phyloP scores from a whole-genome alignment of 2,113 vertebrate genomes.

The Tylochromis polylepis region DNA sequence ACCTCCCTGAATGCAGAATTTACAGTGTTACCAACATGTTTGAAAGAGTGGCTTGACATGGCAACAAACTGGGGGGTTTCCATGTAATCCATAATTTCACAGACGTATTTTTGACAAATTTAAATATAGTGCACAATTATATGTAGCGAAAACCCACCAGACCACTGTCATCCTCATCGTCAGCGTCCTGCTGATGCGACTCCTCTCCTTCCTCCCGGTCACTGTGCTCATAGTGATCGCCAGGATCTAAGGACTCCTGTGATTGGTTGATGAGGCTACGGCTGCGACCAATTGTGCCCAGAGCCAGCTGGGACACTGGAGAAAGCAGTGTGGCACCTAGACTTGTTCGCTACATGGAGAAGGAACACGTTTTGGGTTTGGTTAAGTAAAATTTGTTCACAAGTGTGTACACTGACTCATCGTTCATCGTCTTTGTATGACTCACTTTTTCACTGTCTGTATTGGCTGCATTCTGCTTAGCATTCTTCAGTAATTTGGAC shows the following conservation, averaged over 20 bases:
- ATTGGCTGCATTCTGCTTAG: conserved; percentile 83
- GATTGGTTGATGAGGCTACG: conserved; percentile 74
- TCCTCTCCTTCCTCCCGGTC: conserved; percentile 71
- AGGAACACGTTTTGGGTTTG: not conserved
- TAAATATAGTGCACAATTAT: not conserved
- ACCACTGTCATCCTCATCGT: conserved; percentile 82
- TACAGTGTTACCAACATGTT: not conserved
- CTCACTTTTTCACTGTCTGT: conserved; percentile 89
- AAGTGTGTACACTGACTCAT: not conserved
- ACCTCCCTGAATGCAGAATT: conserved; percentile 51
- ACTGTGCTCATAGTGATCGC: conserved; percentile 75
- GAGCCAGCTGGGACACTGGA: conserved; percentile 74
- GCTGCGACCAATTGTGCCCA: conserved; percentile 77
- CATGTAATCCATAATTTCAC: not conserved
- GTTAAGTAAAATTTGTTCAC: not conserved
- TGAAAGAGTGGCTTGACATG: not conserved
- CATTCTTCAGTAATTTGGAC: conserved; percentile 85
- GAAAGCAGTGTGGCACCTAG: conserved; percentile 74
- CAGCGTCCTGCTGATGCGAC: conserved; percentile 77
- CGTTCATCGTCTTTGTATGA: not conserved
- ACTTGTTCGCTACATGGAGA: conserved; percentile 67
- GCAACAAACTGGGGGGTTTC: not conserved
- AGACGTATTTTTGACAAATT: not conserved
- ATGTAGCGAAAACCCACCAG: conserved; percentile 59
- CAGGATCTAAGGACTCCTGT: conserved; percentile 75